Base-by-base conservation (phyloP, 2,797 vertebrate species). In the Sorex maritimensis region DNA sequence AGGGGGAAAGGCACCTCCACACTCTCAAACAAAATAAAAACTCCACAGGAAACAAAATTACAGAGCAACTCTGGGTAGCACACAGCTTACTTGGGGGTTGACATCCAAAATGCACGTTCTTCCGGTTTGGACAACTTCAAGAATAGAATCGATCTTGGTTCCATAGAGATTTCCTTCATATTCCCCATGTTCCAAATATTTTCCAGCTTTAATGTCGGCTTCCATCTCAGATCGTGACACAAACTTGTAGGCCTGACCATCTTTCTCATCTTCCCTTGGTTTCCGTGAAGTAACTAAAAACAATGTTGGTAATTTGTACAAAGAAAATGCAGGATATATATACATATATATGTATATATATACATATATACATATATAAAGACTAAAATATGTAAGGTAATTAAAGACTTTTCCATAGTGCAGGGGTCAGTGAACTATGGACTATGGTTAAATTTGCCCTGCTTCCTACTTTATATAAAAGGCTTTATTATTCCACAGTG, bases 151-250 rank as follows among this genome's bases (percentile, higher is more conserved):
- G 1, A 99, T 99, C 98, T 99, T 99, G 91, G 99, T 99, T 96
- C 99, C 99, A 19, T 99, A 99, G 88, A 99, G 99, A 98, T 99
- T 99, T 85, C 98, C 99, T 90, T 99, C 99, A 38, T 99, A 99
- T 94, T 99, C 99, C 28, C 99, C 99, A 41, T 99, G 99, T 96
- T 99, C 99, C 96, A 99, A 98, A 92, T 99, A 99, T 49, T 98
- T 98, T 86, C 99, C 99, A 93, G 98, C 98, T 97, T 99, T 99
- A 96, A 99, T 98, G 97, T 99, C 99, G 6, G 67, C 98, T 98
- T 99, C 99, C 99, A 99, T 99, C 95, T 99, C 98, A 4, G 97
- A 98, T 74, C 99, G 98, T 3, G 98, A 99, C 91, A 99, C 99
- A 91, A 99, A 99, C 96, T 99, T 98, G 97, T 99, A 99, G 0